Evolutionary conservation across 2,113 vertebrate genomes (phyloP).

Genomic region (Misgurnus mizolepis): DNA sequence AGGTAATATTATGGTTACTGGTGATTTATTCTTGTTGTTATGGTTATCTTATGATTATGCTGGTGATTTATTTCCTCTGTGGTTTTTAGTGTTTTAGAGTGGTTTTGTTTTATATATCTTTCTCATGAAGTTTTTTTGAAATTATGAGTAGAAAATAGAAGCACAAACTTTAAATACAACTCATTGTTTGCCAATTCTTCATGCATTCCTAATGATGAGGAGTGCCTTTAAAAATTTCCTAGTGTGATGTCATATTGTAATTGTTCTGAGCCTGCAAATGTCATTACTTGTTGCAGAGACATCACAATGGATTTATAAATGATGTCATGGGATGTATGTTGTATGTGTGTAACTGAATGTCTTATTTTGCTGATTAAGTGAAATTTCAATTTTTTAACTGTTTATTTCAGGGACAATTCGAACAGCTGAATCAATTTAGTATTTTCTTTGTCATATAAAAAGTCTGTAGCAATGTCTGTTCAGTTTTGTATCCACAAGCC

Average conservation of each 20-base stretch:
- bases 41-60: constrained; percentile 76
- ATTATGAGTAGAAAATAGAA: constrained; percentile 55
- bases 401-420: constrained; percentile 76
- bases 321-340: constrained; percentile 54
- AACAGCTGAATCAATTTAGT: constrained; percentile 70
- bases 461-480: constrained; percentile 82
- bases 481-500: constrained; percentile 78
- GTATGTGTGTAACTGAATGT: constrained; percentile 54
- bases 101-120: constrained; percentile 75
- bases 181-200: constrained; percentile 48
- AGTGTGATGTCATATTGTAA: constrained; percentile 67
- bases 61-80: constrained; percentile 79
- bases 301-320: constrained; percentile 53
- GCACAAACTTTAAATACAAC: constrained; percentile 49
- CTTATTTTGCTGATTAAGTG: constrained; percentile 44
- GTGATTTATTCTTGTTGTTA: constrained; percentile 81
- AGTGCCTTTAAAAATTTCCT: constrained; percentile 51
- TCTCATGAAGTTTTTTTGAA: constrained; percentile 68
- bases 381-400: constrained; percentile 58
- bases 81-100: constrained; percentile 73
- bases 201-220: constrained; percentile 49
- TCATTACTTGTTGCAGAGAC: constrained; percentile 49
- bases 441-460: constrained; percentile 70
- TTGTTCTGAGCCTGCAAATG: constrained; percentile 54
- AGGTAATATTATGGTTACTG: constrained; percentile 79